Conservation (phyloP, 2,113 vertebrate species). For the Pelecanus crispus region DNA sequence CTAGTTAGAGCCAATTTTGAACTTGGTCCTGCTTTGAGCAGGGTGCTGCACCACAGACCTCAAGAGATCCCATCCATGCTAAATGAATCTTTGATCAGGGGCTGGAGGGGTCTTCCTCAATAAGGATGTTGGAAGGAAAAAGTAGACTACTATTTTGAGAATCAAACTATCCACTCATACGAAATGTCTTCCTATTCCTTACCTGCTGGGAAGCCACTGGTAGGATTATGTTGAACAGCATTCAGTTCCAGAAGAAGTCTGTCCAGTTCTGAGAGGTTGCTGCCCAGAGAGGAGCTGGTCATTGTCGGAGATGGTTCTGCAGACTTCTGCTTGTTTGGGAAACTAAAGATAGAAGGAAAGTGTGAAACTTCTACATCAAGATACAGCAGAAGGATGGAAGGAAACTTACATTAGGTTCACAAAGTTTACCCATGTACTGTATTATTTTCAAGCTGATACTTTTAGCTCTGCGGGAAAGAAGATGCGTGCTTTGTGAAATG, state of each 20-base stretch:
- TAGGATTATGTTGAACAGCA: conserved; percentile 87
- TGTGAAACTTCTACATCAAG: not conserved
- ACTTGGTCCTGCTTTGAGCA: not conserved
- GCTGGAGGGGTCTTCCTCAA: not conserved
- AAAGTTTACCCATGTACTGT: not conserved
- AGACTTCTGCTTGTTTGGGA: conserved; percentile 96
- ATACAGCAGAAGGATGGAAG: not conserved
- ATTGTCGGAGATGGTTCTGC: conserved; percentile 84
- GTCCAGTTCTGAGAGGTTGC: conserved; percentile 95
- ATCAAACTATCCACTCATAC: not conserved
- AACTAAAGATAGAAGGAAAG: conserved; percentile 71
- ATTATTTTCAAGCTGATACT: not conserved
- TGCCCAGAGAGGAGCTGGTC: conserved; percentile 89
- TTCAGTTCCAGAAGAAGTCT: conserved; percentile 93
- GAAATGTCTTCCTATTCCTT: not conserved
- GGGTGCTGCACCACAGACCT: not conserved
- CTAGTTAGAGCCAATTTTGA: not conserved
- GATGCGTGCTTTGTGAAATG: not conserved
- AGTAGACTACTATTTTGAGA: not conserved
- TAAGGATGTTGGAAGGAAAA: not conserved
- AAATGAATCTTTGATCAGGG: not conserved
- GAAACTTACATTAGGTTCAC: not conserved
- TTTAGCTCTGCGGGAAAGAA: not conserved
- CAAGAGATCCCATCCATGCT: not conserved
- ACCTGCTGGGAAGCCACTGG: conserved; percentile 85